A percentile compares a stretch with the other conserved stretches of the same genome.
Conservation (phyloP, 1,140 invertebrate species). For the Dolichoris vasculosae region DNA sequence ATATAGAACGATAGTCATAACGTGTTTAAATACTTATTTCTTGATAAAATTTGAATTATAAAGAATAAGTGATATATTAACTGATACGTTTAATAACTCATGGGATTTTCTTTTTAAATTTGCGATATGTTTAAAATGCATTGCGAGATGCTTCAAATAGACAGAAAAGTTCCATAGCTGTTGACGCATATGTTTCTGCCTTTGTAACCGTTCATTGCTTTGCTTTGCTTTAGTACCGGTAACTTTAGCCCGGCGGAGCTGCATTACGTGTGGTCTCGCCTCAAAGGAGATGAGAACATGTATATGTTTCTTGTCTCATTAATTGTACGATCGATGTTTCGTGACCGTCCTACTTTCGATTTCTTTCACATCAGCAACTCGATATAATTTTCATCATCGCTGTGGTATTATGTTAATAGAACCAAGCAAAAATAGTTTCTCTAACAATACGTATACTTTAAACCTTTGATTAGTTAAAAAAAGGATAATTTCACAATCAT, state of each 20-base stretch:
- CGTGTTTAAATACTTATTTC: no score
- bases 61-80: no score
- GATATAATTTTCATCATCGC: not conserved
- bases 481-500: no score
- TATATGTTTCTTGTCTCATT: not conserved
- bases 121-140: not conserved
- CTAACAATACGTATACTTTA: no score
- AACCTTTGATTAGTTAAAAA: no score
- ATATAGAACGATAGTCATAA: no score
- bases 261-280: not conserved
- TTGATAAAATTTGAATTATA: no score
- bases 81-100: no score
- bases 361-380: not conserved
- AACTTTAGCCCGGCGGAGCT: not conserved
- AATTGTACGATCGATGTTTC: constrained; percentile 15
- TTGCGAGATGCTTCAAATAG: not conserved
- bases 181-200: not conserved
- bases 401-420: not conserved
- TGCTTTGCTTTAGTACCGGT: not conserved
- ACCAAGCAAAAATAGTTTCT: no score
- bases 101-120: not conserved
- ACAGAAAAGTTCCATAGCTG: not conserved
- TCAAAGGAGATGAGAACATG: not conserved
- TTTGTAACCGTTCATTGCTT: not conserved
- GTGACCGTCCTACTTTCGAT: not conserved